Evolutionary conservation across 2,797 vertebrate genomes (phyloP), one percentile per base, ranked within the genome.

Genomic region (Danio albolineatus): DNA sequence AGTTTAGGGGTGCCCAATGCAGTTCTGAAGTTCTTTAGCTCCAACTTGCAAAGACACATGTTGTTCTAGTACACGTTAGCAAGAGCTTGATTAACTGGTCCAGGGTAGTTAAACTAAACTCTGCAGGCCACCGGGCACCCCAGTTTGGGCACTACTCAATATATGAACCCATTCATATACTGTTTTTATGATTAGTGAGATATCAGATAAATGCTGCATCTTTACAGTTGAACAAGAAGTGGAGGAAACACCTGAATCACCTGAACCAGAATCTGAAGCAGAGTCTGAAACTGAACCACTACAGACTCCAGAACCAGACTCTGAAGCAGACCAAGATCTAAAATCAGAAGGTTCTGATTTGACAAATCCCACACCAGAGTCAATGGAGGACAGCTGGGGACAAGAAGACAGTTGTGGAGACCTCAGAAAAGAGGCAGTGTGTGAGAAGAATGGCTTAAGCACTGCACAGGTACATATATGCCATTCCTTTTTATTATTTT

Each of bases 381-480:
- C 12, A n/a, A 21, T 46, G 10, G 87, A 85, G 48, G 73, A 64
- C 5, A 17, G 60, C 36, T 60, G 66, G 5, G 71, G 38, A 51
- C 79, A 82, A 67, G 70, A 4, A 6, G 81, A 86, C 65, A 43
- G 44, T 6, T 82, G 41, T 75, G 48, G 38, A 2, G 66, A 81
- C 21, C 53, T 81, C 0, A 83, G 73, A n/a, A 91, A 90, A 65
- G 83, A 86, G 16, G 57, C 13, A 51, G 19, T 79, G 10, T 86
- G 82, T 57, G 79, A 83, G 1, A 84, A 85, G 60, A 89, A 88
- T 7, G 91, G 90, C 14, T 85, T 91, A 80, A 92, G 76, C 83
- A 90, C 88, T 0, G 86, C 86, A 13, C 92, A 94, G 93, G 93
- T 94, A 91, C 28, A 72, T 60, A 7, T 28, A 28, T 28, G 28